These are phyloP conservation scores for Drosophila jambulina DNA, from an alignment of 1,140 invertebrate genomes.

Conservation along the genomic window DNA sequence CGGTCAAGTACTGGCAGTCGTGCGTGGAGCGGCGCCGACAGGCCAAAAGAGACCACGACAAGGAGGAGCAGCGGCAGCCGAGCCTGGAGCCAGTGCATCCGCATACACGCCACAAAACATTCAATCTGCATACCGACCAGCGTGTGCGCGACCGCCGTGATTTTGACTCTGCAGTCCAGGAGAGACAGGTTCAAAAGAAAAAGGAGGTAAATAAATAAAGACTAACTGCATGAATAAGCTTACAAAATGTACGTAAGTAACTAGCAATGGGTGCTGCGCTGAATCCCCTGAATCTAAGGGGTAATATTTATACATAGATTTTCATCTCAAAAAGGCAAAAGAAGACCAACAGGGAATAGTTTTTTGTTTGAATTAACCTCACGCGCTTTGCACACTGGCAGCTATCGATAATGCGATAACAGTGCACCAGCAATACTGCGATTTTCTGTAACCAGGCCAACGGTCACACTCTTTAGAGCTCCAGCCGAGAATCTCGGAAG, in stretches of 20 bases:
- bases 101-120: conserved; percentile 39
- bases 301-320: neutral
- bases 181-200: conserved; percentile 47
- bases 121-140: conserved; percentile 63
- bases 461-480: conserved; percentile 6
- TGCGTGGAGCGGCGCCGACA: conserved; percentile 11
- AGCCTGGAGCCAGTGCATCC: neutral
- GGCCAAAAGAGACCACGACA: neutral
- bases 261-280: neutral
- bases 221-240: neutral
- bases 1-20: conserved; percentile 54
- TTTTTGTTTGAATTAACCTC: neutral
- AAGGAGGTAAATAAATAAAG: conserved; percentile 67
- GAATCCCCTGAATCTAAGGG: neutral
- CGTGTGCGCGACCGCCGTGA: conserved; percentile 70
- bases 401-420: conserved; percentile 1
- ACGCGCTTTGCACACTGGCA: neutral
- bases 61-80: neutral
- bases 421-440: neutral
- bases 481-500: conserved; percentile 7
- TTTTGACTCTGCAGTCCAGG: conserved; percentile 61
- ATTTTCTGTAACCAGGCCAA: neutral
- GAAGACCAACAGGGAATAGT: neutral
- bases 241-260: neutral
- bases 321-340: neutral